Conservation (phyloP, 2,888 invertebrate species). For the Myathropa florea region DNA sequence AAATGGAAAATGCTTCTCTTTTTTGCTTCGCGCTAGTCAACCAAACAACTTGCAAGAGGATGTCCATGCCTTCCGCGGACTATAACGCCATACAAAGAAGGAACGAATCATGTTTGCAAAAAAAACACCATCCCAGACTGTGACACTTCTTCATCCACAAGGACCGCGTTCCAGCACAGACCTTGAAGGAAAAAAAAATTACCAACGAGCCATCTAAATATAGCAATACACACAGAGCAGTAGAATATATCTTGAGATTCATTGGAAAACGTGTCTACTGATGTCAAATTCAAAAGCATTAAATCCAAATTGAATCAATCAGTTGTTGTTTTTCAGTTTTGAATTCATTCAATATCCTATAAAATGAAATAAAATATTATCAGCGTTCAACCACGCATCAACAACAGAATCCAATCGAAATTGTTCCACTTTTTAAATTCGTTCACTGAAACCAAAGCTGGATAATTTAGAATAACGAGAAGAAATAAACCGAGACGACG, state of each 20-base stretch:
- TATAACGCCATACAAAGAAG: no score
- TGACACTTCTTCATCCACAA: background rate
- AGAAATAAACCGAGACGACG: constrained; percentile 7
- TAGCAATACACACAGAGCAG: background rate
- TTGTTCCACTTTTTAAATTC: background rate
- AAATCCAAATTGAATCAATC: background rate
- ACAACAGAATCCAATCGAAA: no score
- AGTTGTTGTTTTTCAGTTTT: background rate
- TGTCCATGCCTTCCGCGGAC: no score
- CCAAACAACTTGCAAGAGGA: no score
- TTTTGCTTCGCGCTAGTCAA: no score
- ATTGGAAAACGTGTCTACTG: background rate
- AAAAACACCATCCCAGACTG: no score
- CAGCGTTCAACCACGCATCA: no score
- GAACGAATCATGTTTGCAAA: no score
- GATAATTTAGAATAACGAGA: background rate
- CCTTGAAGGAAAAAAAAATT: background rate
- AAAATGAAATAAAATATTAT: no score
- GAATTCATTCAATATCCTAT: no score
- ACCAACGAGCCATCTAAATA: background rate
- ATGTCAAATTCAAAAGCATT: background rate
- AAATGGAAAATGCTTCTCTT: no score
- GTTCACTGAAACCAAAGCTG: background rate
- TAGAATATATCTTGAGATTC: background rate
- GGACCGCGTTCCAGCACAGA: background rate